Conservation (phyloP, 2,888 invertebrate species). For the Noctua pronuba region DNA sequence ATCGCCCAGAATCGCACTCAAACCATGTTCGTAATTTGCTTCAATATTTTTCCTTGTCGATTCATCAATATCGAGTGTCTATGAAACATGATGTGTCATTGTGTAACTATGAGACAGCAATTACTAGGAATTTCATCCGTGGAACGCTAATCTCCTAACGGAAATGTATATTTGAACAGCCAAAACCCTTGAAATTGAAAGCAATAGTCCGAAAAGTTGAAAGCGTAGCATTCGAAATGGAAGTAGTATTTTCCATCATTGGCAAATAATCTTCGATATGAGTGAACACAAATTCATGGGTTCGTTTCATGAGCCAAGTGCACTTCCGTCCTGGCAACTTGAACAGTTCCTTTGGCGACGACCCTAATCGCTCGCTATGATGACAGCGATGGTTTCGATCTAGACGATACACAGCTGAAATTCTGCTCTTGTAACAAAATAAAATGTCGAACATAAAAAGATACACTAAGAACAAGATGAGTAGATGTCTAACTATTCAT, state of each 20-base stretch:
- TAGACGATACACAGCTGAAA: background rate
- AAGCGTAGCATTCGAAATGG: background rate
- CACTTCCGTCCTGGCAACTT: constrained; percentile 46
- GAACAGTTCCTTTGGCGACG: constrained; percentile 41
- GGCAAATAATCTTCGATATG: constrained; percentile 4
- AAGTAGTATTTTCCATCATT: background rate
- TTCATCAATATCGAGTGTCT: constrained; percentile 44
- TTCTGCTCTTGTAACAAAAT: background rate
- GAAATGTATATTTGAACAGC: constrained; percentile 15
- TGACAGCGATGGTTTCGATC: background rate
- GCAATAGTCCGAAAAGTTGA: background rate
- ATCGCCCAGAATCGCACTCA: constrained; percentile 26
- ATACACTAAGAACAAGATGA: background rate
- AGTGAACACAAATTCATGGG: constrained; percentile 5
- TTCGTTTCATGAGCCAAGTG: constrained; percentile 34
- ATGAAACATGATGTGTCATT: constrained; percentile 34
- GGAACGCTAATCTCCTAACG: constrained; percentile 20
- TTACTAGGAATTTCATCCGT: constrained; percentile 41
- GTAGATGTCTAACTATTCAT: too few relatives aligned
- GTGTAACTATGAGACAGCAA: constrained; percentile 30
- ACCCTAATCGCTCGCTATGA: constrained; percentile 27
- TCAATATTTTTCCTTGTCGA: constrained; percentile 51
- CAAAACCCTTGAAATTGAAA: background rate
- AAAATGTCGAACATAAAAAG: background rate
- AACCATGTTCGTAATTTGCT: constrained; percentile 34